Conservation (phyloP, 2,888 invertebrate species). For the Drosophila kuntzei region DNA sequence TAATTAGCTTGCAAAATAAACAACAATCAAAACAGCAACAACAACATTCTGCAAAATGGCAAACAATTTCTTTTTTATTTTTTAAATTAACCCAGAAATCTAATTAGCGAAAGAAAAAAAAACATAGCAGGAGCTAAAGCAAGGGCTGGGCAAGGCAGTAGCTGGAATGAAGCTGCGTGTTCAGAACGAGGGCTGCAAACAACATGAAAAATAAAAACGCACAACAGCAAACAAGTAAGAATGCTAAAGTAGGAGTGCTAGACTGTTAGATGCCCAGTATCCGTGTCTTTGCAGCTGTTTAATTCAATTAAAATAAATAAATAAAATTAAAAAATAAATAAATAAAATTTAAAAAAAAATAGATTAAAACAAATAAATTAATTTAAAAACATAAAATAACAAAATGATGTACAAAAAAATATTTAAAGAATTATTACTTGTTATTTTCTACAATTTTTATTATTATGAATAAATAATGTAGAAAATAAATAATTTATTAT, state of each 20-base stretch:
- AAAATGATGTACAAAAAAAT: no score
- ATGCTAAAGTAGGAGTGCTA: background rate
- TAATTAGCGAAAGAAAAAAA: conserved; percentile 68
- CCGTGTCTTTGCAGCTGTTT: background rate
- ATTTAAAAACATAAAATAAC: no score
- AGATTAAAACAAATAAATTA: no score
- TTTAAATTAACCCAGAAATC: conserved; percentile 80
- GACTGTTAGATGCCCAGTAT: background rate
- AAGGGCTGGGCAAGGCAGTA: background rate
- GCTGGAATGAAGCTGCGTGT: conserved; percentile 24
- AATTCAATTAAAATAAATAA: background rate
- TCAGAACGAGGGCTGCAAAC: conserved; percentile 14
- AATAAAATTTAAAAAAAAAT: background rate
- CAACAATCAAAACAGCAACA: conserved; percentile 36
- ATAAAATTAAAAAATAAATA: no score
- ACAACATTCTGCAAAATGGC: conserved; percentile 44
- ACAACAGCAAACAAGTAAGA: conserved; percentile 27
- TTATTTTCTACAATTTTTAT: no score
- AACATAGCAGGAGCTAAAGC: conserved; percentile 3
- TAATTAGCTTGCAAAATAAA: conserved; percentile 72
- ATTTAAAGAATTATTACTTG: no score
- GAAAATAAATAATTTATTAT: no score
- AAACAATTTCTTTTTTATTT: conserved; percentile 46
- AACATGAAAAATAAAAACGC: conserved; percentile 12
- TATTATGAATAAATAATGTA: no score